These are phyloP conservation scores for Rapana venosa DNA, from an alignment of 2,888 invertebrate genomes.

Conservation along the genomic window DNA sequence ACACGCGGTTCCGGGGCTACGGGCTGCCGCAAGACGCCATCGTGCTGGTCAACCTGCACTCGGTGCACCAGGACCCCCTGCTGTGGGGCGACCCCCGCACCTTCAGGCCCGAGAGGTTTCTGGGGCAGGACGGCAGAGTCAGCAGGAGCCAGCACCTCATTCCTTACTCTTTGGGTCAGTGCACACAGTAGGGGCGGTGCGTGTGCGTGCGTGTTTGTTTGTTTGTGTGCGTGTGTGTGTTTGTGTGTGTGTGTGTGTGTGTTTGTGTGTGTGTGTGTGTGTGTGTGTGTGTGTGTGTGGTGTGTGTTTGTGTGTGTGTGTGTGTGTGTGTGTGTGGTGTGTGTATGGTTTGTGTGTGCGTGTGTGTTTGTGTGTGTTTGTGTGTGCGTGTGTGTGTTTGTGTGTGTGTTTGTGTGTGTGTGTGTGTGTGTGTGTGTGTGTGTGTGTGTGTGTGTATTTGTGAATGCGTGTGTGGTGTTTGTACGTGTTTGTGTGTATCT, in stretches of 20 bases:
- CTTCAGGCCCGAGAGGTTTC: conserved; percentile 49
- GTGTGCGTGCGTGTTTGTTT: not conserved
- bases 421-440: not conserved
- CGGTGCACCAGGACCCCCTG: conserved; percentile 42
- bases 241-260: not conserved
- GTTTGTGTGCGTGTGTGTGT: not conserved
- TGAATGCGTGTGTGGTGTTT: not conserved
- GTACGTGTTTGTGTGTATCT: not conserved
- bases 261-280: not conserved
- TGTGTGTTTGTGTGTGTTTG: not conserved
- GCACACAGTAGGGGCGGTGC: not conserved
- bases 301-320: not conserved
- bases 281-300: not conserved
- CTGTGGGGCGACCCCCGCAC: conserved; percentile 42
- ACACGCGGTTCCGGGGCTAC: conserved; percentile 40
- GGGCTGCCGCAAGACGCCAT: conserved; percentile 42
- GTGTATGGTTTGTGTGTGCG: not conserved
- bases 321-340: not conserved
- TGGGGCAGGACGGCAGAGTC: conserved; percentile 34
- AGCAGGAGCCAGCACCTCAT: conserved; percentile 31
- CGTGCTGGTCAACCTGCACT: conserved; percentile 41
- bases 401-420: not conserved
- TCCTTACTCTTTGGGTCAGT: conserved; percentile 44
- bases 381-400: not conserved
- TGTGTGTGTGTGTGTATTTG: not conserved